Evolutionary conservation across 2,113 vertebrate species (phyloP), one percentile per base, ranked within the genome.

Genomic region (Gnathonemus echidnorhynchus): DNA sequence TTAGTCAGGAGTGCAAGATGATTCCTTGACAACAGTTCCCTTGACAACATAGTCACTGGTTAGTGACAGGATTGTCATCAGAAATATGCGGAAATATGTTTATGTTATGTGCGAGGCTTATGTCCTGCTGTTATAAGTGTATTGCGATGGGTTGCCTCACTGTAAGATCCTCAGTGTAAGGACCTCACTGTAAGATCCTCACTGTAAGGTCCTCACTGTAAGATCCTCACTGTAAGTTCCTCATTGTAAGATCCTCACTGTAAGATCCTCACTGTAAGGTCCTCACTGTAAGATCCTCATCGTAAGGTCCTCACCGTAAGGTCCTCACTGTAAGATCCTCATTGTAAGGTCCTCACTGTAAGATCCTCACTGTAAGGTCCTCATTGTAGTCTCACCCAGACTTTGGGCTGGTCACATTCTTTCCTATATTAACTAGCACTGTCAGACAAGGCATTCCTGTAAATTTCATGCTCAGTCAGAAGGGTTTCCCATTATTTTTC

Each of bases 11-110:
- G 31, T 39, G 35, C 74, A 80, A 19, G 74, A 80, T 42, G 31
- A 80, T 80, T 80, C 74, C 74, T 42, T 80, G 74, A 77, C 35
- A 19, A 77, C 70, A 77, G 70, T 77, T 77, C 70, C 70, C 70
- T 77, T 77, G 70, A 80, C 74, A 42, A 80, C 74, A 42, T 80
- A 39, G 31, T 80, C 31, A 80, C 74, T 80, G 31, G 35, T 80
- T 80, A 80, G 62, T 80, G 35, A 39, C 74, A 42, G 35, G 74
- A 42, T 19, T 42, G 74, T 42, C 74, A 80, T 80, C 74, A 42
- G 74, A 35, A 39, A 39, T 77, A 77, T 0, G 2, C 3, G 31
- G 15, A 77, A 77, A 39, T 39, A 17, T 39, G 31, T 77, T 77
- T 77, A 42, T 0, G 1, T 80, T 80, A 17, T 80, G 62, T 13